phyloP scores from a whole-genome alignment of 2,797 vertebrate species.

The Molossus molossus region DNA sequence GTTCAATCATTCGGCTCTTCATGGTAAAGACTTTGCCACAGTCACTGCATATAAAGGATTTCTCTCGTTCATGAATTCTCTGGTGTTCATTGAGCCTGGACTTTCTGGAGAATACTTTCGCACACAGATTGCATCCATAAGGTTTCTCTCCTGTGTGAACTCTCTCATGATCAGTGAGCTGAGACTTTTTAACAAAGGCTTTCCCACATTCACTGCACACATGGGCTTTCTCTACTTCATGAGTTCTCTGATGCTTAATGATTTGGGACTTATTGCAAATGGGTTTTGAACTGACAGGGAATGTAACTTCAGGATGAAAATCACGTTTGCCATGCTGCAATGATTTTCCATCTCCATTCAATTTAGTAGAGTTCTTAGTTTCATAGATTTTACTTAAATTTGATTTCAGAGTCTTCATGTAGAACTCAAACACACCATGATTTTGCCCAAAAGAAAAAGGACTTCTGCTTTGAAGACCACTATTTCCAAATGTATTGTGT shows the following conservation, averaged over 20 bases:
- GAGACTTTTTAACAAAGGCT: conserved; percentile 73
- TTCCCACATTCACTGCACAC: conserved; percentile 77
- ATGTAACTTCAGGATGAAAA: conserved; percentile 76
- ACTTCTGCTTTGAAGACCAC: conserved; percentile 51
- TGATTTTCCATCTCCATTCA: conserved; percentile 37
- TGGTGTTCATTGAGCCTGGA: conserved; percentile 80
- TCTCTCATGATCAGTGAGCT: conserved; percentile 77
- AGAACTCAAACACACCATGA: conserved; percentile 25
- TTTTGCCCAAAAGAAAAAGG: conserved; percentile 56
- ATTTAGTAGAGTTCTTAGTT: conserved; percentile 70
- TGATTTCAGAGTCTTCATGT: conserved; percentile 66
- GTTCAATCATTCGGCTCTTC: conserved; percentile 73
- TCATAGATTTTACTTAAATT: conserved; percentile 63
- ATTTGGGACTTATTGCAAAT: conserved; percentile 28
- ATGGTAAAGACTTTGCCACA: conserved; percentile 81
- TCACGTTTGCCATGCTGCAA: conserved; percentile 73
- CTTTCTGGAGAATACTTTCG: conserved; percentile 78
- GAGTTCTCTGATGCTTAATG: conserved; percentile 49
- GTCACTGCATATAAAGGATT: conserved; percentile 68
- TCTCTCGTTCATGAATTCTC: conserved; percentile 78
- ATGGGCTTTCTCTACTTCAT: conserved; percentile 65
- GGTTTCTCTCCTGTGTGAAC: conserved; percentile 83
- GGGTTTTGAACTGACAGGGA: not conserved
- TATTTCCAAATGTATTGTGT: conserved; percentile 41
- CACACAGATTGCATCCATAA: conserved; percentile 75